phyloP scores from a whole-genome alignment of 2,888 invertebrate genomes.

The Listrodromus nycthemerus region DNA sequence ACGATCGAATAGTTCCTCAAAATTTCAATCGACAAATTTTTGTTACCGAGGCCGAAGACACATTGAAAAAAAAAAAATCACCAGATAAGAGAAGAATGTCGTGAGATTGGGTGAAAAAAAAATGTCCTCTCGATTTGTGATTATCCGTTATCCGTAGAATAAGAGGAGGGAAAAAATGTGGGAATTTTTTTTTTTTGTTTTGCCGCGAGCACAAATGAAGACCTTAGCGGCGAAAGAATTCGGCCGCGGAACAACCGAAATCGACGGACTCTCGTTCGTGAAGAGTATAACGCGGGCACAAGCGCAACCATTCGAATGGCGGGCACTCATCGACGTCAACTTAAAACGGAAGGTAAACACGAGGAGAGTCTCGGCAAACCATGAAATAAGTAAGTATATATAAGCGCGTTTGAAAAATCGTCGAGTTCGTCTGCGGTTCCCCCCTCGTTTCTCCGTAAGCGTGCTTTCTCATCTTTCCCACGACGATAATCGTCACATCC shows the following conservation, averaged over 20 bases:
- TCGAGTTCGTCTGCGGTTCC: constrained; percentile 32
- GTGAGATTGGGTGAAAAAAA: neutral
- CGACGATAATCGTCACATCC: constrained; percentile 4
- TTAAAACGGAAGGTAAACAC: constrained; percentile 63
- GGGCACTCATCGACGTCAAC: constrained; percentile 40
- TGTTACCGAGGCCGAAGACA: too few species aligned
- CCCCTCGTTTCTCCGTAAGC: constrained; percentile 16
- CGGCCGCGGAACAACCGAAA: constrained; percentile 58
- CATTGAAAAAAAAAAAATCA: too few species aligned
- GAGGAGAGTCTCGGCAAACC: constrained; percentile 35
- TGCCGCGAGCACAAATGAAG: constrained; percentile 39
- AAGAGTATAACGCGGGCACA: constrained; percentile 41
- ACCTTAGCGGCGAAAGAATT: constrained; percentile 51
- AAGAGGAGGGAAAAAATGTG: constrained; percentile 8
- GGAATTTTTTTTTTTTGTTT: constrained; percentile 13
- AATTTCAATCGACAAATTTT: too few species aligned
- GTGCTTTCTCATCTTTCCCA: neutral
- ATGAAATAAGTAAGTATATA: constrained; percentile 34
- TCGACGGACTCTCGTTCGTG: constrained; percentile 54
- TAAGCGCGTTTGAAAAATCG: constrained; percentile 36
- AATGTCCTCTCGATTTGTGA: too few species aligned
- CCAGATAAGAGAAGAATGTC: too few species aligned
- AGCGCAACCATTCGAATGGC: constrained; percentile 36
- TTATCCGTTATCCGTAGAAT: neutral
- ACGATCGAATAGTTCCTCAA: too few species aligned